Conservation (phyloP, 2,797 vertebrate species). For the Emydoidea blandingii region DNA sequence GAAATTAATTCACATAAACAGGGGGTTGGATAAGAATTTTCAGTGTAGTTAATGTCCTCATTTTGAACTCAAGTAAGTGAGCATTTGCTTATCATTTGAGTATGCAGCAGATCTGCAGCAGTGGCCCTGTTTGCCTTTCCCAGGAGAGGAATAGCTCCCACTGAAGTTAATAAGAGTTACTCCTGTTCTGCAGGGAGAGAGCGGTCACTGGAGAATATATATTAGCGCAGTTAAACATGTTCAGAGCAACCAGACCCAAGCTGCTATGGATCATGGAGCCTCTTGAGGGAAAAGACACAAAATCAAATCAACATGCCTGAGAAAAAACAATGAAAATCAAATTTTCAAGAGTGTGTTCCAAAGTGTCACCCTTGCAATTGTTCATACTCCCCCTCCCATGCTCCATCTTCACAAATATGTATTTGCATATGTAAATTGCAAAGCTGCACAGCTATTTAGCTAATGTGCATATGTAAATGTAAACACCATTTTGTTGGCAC, state of each 20-base stretch:
- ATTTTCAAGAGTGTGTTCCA: not conserved
- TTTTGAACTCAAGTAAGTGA: not conserved
- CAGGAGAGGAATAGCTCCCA: not conserved
- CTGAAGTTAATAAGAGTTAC: not conserved
- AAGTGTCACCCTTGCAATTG: not conserved
- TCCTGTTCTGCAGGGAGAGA: not conserved
- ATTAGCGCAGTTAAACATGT: not conserved
- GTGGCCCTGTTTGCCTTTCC: not conserved
- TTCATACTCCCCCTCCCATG: not conserved
- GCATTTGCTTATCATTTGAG: not conserved
- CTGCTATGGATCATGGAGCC: not conserved
- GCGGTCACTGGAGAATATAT: not conserved
- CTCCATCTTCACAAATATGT: not conserved
- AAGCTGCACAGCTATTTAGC: fast-evolving
- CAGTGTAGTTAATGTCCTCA: not conserved
- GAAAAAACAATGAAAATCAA: fast-evolving
- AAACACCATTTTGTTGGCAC: fast-evolving
- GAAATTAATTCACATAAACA: not conserved
- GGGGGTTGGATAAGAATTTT: fast-evolving
- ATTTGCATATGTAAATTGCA: too few relatives aligned
- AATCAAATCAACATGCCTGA: not conserved
- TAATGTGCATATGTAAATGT: not conserved
- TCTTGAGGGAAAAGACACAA: not conserved
- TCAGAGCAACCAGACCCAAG: not conserved
- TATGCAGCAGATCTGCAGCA: not conserved